These are phyloP conservation scores for Phymanthus crucifer DNA, from an alignment of 92 coral and sea anemone genomes.

Conservation along the genomic window DNA sequence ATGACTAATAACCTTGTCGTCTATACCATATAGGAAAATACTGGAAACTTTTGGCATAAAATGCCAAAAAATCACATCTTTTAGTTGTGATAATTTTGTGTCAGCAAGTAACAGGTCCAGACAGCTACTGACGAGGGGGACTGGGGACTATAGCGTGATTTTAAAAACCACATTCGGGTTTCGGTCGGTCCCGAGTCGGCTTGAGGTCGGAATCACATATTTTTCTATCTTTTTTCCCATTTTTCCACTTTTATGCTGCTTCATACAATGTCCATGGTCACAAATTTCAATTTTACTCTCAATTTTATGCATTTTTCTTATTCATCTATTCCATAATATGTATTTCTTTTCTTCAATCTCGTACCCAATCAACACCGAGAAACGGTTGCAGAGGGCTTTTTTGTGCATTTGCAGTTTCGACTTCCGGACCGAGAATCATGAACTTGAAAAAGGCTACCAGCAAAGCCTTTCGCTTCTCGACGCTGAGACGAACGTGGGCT, in stretches of 20 bases:
- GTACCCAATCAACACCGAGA: no score
- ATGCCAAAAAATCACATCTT: background rate
- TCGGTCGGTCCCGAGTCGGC: conserved; percentile 3
- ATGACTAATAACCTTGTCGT: conserved; percentile 1
- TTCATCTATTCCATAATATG: no score
- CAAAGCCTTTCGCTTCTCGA: no score
- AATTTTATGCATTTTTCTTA: no score
- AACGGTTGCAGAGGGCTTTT: no score
- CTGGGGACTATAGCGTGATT: conserved; percentile 7
- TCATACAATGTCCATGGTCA: background rate
- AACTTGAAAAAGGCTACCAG: no score
- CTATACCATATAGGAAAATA: background rate
- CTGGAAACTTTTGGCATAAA: background rate
- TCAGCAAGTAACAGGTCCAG: conserved; percentile 31
- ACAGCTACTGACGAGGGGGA: background rate
- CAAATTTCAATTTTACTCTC: no score
- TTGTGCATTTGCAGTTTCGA: no score
- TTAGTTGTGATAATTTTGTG: background rate
- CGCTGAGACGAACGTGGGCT: no score
- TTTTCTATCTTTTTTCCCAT: background rate
- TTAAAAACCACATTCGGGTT: conserved; percentile 1
- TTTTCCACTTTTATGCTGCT: background rate
- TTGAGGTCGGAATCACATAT: background rate
- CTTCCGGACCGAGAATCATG: no score
- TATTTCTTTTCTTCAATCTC: no score